Conservation (phyloP, 2,888 invertebrate species). For the Augiades crinisus region DNA sequence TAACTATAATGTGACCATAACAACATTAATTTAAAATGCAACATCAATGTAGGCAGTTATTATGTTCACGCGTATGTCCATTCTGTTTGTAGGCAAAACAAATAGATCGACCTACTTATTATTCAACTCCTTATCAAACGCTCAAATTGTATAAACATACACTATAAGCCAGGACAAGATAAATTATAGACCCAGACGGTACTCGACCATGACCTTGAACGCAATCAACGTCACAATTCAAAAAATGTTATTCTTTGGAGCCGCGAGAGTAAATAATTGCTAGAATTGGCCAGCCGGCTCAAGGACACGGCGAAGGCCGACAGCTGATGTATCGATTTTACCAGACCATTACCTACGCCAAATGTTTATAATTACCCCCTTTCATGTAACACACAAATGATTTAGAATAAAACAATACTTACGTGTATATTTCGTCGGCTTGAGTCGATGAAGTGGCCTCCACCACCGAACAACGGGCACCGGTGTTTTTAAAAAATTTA, state of each 20-base stretch:
- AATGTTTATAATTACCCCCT: slow-evolving; percentile 15
- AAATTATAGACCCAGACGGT: background rate
- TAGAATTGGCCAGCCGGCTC: slow-evolving; percentile 25
- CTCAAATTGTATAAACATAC: background rate
- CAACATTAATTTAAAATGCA: no score
- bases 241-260: background rate
- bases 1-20: no score
- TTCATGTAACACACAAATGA: background rate
- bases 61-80: no score
- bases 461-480: slow-evolving; percentile 56
- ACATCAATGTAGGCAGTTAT: no score
- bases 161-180: background rate
- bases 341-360: slow-evolving; percentile 34
- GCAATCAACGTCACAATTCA: slow-evolving; percentile 6
- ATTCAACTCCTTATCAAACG: background rate
- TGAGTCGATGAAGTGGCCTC: slow-evolving; percentile 57
- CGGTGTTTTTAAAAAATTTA: slow-evolving; percentile 33
- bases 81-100: no score
- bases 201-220: slow-evolving; percentile 12
- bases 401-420: slow-evolving; percentile 39
- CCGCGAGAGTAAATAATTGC: slow-evolving; percentile 15
- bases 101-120: no score
- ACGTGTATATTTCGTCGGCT: slow-evolving; percentile 66
- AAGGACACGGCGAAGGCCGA: slow-evolving; percentile 40
- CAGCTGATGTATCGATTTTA: slow-evolving; percentile 48